Evolutionary conservation across 1,140 invertebrate species (phyloP), one percentile per base, ranked within the genome.

Genomic region (Zaprionus tsacasi): DNA sequence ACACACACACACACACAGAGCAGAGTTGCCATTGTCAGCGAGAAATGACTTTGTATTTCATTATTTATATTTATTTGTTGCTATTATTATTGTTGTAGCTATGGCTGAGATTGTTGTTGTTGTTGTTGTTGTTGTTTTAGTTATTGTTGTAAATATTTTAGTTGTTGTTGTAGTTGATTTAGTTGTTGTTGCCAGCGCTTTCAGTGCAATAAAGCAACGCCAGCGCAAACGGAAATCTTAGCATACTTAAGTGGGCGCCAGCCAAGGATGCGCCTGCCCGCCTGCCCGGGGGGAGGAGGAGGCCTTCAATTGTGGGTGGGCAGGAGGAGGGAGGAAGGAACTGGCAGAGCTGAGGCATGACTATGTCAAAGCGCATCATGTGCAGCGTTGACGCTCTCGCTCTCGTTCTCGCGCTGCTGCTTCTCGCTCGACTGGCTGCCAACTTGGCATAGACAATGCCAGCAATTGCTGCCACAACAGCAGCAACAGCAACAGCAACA

Each of bases 1-100:
- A n/a, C n/a, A n/a, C 21, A 68, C 45, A 52, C 35, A 30, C 33
- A 57, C 7, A 50, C 15, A 48, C 4, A 38, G 25, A 40, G 27
- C 36, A 21, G 38, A 27, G 79, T 73, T 74, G 40, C 10, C 78
- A 81, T 86, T 87, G 82, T 87, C 82, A 77, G 72, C 76, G 54
- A 68, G 65, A 75, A 83, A 82, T 78, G 82, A 87, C 73, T 87
- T 87, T 82, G 82, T 88, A 70, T 80, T 87, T 68, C 79, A 87
- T 86, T 87, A 87, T 87, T 82, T 87, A 87, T 87, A 82, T 88
- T 88, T 86, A 88, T 88, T 86, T 87, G 70, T 73, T 70, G 56
- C 57, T 70, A 64, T 75, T 52, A 13, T 64, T 77, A 64, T 55
- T 64, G 61, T 35, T 69, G 56, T n/a, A 17, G 30, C 21, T 55